Base-by-base conservation (phyloP, 2,888 invertebrate species). In the Palloptera scutellata region DNA sequence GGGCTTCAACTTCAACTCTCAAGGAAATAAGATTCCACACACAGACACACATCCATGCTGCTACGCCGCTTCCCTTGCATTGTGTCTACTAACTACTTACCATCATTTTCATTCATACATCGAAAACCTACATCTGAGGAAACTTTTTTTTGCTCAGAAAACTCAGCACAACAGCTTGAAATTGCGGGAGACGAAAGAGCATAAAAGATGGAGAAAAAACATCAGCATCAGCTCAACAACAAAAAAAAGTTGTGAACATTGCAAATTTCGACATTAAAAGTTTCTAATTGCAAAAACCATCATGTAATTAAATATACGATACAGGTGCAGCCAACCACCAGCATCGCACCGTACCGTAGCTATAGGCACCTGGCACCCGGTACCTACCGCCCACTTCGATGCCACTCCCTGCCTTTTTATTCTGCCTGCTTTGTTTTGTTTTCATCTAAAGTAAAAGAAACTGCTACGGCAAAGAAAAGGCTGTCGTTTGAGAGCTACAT, bases 281-380 rank as follows among this genome's bases (percentile, higher is more conserved):
- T 73, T 69, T 65, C 65, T 70, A 73, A 73, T 72, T 73, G 67
- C 70, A 66, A 72, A 70, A 69, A 67, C 66, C 67, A 70, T 66
- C 69, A 60, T 68, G 67, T 73, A 72, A 72, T 72, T 73, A 66
- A 72, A 73, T 72, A 69, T 66, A 67, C 69, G 67, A 69, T 72
- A 73, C 64, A 64, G 45, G 52, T 64, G 64, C 53, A 41, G 51
- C 30, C 48, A 9, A 5, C 54, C n/a, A 12, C 40, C 13, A 9
- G n/a, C 41, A 20, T 8, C n/a, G 4, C 55, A 13, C 55, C 13
- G 15, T n/a, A n/a, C n/a, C n/a, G n/a, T n/a, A n/a, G n/a, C n/a
- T n/a, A n/a, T n/a, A n/a, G n/a, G n/a, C n/a, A n/a, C n/a, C n/a
- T n/a, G n/a, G n/a, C n/a, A n/a, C n/a, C n/a, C 59, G 17, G 10